Conservation (phyloP, 2,888 invertebrate species). For the Plagodis pulveraria region DNA sequence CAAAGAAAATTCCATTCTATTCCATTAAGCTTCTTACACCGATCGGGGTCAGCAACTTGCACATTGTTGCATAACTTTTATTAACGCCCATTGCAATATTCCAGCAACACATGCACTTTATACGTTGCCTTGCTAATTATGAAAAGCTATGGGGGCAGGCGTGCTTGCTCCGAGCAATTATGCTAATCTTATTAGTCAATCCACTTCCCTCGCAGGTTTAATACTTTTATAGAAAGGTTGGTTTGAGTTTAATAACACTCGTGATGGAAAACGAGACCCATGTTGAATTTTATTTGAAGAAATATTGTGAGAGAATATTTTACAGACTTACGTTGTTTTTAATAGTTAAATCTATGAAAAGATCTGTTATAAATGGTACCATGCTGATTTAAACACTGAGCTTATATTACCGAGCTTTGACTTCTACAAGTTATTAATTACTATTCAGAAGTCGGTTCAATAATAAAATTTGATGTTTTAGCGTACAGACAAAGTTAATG, state of each 20-base stretch:
- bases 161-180: conserved; percentile 72
- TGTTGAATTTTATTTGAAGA: no score
- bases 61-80: conserved; percentile 22
- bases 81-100: conserved; percentile 15
- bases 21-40: conserved; percentile 9
- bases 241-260: neutral
- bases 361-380: no score
- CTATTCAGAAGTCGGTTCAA: no score
- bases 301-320: no score
- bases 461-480: no score
- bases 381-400: no score
- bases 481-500: no score
- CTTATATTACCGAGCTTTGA: no score
- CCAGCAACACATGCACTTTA: conserved; percentile 31
- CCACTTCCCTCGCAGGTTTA: conserved; percentile 66
- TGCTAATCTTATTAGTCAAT: conserved; percentile 82
- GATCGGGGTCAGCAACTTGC: conserved; percentile 18
- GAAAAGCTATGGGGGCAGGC: conserved; percentile 73
- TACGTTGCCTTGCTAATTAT: conserved; percentile 68
- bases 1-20: neutral
- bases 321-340: no score
- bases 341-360: no score
- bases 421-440: no score
- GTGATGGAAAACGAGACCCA: no score
- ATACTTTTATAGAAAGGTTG: neutral